A percentile compares a stretch with the other conserved stretches of the same genome.
Conservation (phyloP, 2,888 invertebrate species). For the Leptopilina syphax region DNA sequence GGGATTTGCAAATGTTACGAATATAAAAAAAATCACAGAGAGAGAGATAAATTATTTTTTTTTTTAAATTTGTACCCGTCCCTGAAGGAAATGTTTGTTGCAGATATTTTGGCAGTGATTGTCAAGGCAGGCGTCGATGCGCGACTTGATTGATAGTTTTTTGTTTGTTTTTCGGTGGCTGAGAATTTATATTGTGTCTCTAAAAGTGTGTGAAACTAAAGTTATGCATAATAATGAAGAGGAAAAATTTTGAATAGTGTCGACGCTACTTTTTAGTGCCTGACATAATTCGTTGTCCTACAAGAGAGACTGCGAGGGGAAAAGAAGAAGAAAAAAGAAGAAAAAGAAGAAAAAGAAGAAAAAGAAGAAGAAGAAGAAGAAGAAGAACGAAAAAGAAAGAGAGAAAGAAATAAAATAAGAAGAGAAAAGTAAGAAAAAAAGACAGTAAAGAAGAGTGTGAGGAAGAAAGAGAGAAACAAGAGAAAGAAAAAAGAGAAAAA, state of each 20-base stretch:
- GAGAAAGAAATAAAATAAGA: too few species aligned
- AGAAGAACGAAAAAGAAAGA: too few species aligned
- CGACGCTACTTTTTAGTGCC: slow-evolving; percentile 22
- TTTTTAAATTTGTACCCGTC: neutral
- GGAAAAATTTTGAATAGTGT: neutral
- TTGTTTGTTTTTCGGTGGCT: too few species aligned
- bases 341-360: too few species aligned
- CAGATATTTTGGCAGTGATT: slow-evolving; percentile 35
- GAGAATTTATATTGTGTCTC: neutral
- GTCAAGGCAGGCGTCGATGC: neutral
- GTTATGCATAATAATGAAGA: neutral
- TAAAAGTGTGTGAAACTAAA: too few species aligned
- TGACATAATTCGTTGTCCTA: too few species aligned
- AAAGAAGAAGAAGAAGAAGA: too few species aligned
- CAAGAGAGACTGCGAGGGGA: too few species aligned
- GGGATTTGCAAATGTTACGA: neutral
- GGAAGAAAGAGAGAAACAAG: too few species aligned
- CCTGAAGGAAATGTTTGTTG: slow-evolving; percentile 15
- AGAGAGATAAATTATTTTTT: neutral
- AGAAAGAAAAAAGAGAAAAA: too few species aligned
- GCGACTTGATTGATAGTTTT: slow-evolving; percentile 22
- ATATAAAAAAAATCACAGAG: neutral
- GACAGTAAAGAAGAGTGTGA: too few species aligned
- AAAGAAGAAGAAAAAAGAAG: too few species aligned
- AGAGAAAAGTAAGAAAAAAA: neutral